phyloP scores from a whole-genome alignment of 2,888 invertebrate species.

The Mamestra brassicae region DNA sequence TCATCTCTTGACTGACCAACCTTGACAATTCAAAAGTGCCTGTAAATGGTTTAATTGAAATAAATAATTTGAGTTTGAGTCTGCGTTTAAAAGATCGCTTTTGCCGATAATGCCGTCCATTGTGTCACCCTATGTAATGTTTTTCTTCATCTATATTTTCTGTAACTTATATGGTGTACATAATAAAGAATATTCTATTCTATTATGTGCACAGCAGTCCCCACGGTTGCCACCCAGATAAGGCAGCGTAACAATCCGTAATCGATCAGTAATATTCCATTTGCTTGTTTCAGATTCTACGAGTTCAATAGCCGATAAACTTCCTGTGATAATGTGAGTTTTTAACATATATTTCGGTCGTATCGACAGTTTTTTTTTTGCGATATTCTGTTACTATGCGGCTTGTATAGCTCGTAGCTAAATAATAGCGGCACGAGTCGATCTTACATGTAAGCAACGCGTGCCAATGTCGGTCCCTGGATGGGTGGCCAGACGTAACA shows the following conservation, averaged over 20 bases:
- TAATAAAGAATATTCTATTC: too few species aligned
- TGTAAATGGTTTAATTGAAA: too few species aligned
- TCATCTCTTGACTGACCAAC: too few species aligned
- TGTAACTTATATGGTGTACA: too few species aligned
- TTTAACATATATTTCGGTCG: conserved; percentile 39
- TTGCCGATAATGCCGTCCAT: too few species aligned
- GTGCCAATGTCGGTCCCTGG: neutral
- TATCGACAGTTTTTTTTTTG: conserved; percentile 30
- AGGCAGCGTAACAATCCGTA: conserved; percentile 44
- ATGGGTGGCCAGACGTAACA: neutral
- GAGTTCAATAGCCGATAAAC: conserved; percentile 83
- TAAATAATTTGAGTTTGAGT: too few species aligned
- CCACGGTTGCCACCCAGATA: conserved; percentile 49
- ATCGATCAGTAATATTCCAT: conserved; percentile 76
- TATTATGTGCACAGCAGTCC: conserved; percentile 19
- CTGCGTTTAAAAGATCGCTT: too few species aligned
- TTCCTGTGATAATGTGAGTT: conserved; percentile 74
- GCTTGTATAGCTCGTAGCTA: neutral
- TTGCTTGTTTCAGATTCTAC: conserved; percentile 81
- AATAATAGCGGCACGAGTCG: neutral
- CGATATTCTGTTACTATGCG: conserved; percentile 65
- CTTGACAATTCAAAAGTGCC: too few species aligned
- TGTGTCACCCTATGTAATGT: too few species aligned
- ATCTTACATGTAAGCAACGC: neutral
- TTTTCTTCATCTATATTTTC: too few species aligned